Evolutionary conservation across 2,888 invertebrate genomes (phyloP), one percentile per base, ranked within the genome.

Genomic region (Tholera decimalis): DNA sequence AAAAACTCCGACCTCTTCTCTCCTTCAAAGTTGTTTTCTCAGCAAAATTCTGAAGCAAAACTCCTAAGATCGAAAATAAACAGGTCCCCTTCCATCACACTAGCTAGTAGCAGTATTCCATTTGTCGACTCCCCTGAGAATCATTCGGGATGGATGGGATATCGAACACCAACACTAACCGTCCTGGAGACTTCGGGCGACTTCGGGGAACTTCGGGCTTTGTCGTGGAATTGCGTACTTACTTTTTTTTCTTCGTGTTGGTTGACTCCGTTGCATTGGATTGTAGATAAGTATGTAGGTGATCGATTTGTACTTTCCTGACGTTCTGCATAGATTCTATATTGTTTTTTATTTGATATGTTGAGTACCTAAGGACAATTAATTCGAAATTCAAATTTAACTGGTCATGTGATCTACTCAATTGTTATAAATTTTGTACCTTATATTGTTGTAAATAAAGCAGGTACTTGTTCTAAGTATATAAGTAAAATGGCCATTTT

Each of bases 61-160:
- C 24, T 51, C 18, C n/a, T 5, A 11, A 35, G 24, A 58, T 61
- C n/a, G 54, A 80, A 71, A 63, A 58, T 65, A 77, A 61, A 57
- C 77, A 65, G 41, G 46, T 56, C 53, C 43, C 62, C 18, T 56
- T 50, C 56, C 49, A 70, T 63, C 41, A 49, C 46, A 53, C 37
- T 51, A 41, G 39, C 55, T 35, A 66, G 51, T 71, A 56, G 55
- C 54, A 43, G 61, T 62, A 74, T 77, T 68, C 77, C 74, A 80
- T 80, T 82, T 83, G 80, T 80, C 80, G 80, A 35, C 61, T 64
- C 73, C 53, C 60, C 33, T 24, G 54, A 60, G 65, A 60, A 71
- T 59, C 80, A 77, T 51, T 70, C 73, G 49, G 55, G 51, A 63
- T 63, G 67, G 65, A 79, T 79, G 28, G 53, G 47, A 57, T 77